Conservation (phyloP, 2,888 invertebrate species). For the Pristionchus fissidentatus region DNA sequence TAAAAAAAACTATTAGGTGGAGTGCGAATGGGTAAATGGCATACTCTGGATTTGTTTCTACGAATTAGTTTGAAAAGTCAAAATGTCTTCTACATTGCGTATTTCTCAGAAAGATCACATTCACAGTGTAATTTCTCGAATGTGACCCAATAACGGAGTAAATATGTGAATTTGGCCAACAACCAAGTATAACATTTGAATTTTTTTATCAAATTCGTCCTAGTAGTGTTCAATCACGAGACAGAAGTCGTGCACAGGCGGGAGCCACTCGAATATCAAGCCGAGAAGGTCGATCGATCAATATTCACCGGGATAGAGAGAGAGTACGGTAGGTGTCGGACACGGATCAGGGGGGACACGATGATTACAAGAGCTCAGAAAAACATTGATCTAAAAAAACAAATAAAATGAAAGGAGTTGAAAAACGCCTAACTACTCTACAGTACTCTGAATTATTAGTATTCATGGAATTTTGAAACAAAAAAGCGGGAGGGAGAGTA, state of each 20-base stretch:
- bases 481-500: neutral
- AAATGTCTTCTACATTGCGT: neutral
- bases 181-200: neutral
- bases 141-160: neutral
- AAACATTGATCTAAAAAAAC: neutral
- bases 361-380: constrained; percentile 9
- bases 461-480: constrained; percentile 1
- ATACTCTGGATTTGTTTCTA: neutral
- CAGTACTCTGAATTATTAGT: constrained; percentile 25
- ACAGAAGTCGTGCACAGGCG: neutral
- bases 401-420: neutral
- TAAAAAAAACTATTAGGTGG: neutral
- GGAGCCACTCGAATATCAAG: constrained; percentile 10
- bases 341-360: neutral
- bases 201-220: constrained; percentile 19
- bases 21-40: neutral
- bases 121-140: neutral
- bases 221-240: neutral
- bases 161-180: neutral
- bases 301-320: constrained; percentile 14
- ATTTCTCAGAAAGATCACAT: neutral
- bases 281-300: constrained; percentile 13
- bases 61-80: neutral
- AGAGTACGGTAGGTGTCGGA: constrained; percentile 12
- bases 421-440: neutral